Base-by-base conservation (phyloP, 2,888 invertebrate genomes). In the Globia sparganii region DNA sequence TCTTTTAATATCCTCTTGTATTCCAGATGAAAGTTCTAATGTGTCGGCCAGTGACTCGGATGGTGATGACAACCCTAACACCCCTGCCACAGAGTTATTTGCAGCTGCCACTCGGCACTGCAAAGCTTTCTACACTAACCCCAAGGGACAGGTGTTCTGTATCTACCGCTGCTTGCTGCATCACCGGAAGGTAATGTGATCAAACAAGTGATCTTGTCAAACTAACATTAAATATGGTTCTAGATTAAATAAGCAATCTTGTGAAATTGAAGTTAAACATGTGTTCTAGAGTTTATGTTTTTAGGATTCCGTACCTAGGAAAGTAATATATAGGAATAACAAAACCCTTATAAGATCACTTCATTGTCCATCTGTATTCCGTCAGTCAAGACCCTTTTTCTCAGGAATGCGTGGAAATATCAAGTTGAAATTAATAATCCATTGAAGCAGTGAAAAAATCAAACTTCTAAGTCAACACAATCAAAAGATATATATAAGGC, bases 91-190 rank as follows among this genome's bases (percentile, higher is more conserved):
- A 28, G 96, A 97, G 62, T 86, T 97, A 71, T 97, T 97, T 88
- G 95, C 96, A 0, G 96, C 97, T 0, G 96, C 97, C 25, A 97
- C 97, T 40, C 94, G 97, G n/a, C 97, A 98, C 90, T 98, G 98
- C 34, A 98, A 98, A 92, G 97, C 98, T 0, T 98, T 98, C 92
- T 97, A 98, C 88, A 97, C 97, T 86, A 98, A 98, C 90, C 93
- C 95, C 0, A 94, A 96, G 5, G 98, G 98, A 0, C 97, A 97
- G 87, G 97, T 98, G 78, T 97, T 98, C 89, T 98, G 98, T 66
- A 94, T 98, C 66, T 98, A 98, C 90, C 96, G 98, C 88, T 98
- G 98, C 90, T 94, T 98, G 74, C 92, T 98, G 69, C 97, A 98
- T 90, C 97, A 97, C 88, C 98, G 97, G 91, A 98, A 98, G 97